Percentiles rank a stretch among this genome's conserved stretches.
phyloP scores from a whole-genome alignment of 2,797 vertebrate genomes.

The Lutra lutra region DNA sequence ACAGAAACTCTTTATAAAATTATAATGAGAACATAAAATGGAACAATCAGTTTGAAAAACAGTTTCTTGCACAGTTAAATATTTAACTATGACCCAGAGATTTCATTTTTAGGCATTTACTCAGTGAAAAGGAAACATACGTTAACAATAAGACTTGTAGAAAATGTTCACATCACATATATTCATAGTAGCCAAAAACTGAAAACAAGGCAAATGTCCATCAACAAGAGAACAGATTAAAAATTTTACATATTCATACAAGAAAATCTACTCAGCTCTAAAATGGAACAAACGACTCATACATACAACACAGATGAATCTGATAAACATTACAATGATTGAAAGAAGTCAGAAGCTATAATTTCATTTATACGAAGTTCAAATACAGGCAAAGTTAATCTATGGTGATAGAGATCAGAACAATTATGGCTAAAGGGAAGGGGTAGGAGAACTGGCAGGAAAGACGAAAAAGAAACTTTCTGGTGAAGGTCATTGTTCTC shows the following conservation, averaged over 20 bases:
- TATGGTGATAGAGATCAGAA: not conserved
- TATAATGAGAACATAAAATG: not conserved
- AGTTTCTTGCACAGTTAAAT: constrained; percentile 13
- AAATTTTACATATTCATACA: not conserved
- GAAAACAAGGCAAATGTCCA: not conserved
- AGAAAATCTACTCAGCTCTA: not conserved
- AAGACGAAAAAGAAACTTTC: not conserved
- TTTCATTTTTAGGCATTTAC: not conserved
- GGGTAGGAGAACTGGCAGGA: not conserved
- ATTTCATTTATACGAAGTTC: not conserved
- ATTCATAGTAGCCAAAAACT: not conserved
- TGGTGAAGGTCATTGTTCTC: not conserved
- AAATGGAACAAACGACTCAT: not conserved
- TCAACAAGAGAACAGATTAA: not conserved
- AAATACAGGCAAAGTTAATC: not conserved
- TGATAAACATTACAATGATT: not conserved
- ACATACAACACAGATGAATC: not conserved
- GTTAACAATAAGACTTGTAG: not conserved
- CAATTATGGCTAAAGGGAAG: not conserved
- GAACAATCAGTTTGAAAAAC: not conserved
- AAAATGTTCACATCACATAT: constrained; percentile 46
- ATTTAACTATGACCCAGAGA: constrained; percentile 42
- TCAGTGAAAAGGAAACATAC: constrained; percentile 38
- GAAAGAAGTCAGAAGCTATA: not conserved
- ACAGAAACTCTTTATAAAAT: not conserved